phyloP scores from a whole-genome alignment of 2,113 vertebrate species.

The Daubentonia madagascariensis region DNA sequence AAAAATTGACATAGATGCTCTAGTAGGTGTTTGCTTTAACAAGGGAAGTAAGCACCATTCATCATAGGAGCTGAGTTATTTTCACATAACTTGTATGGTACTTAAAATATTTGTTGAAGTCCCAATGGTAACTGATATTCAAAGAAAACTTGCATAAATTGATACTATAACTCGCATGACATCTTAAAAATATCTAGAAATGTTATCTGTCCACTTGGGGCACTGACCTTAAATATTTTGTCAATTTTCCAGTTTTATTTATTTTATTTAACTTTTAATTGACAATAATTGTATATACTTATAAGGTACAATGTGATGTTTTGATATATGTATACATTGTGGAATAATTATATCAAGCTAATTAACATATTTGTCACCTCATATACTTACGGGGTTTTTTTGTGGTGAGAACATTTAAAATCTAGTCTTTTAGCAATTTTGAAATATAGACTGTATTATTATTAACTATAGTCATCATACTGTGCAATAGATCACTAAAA shows the following conservation, averaged over 20 bases:
- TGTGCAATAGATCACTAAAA: background rate
- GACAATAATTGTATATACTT: background rate
- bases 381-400: background rate
- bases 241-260: background rate
- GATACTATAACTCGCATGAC: background rate
- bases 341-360: background rate
- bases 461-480: background rate
- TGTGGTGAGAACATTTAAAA: background rate
- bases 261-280: background rate
- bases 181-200: background rate
- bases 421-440: background rate
- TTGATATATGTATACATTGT: background rate
- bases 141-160: background rate
- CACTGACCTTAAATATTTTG: background rate
- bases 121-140: background rate
- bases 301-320: background rate
- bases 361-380: background rate
- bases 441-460: background rate
- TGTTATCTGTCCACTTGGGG: background rate
- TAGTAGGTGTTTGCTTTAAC: background rate
- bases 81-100: background rate
- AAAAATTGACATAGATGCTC: background rate
- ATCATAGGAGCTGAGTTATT: background rate
- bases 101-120: slow-evolving; percentile 1
- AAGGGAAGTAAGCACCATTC: background rate